Evolutionary conservation across 1,140 invertebrate genomes (phyloP).

Genomic region (Lithobius niger): DNA sequence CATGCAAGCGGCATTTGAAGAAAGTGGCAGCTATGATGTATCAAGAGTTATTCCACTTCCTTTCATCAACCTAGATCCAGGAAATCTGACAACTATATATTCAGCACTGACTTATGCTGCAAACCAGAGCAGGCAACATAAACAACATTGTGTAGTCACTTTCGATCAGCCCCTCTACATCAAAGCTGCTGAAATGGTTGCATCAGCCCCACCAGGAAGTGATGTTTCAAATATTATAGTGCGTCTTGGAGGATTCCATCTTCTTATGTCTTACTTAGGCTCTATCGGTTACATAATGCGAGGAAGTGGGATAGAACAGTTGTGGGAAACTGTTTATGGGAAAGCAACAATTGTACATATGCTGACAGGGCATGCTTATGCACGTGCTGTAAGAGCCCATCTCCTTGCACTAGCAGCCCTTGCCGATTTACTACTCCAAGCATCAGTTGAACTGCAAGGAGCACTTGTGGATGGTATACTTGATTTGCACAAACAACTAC

Average conservation of each 20-base stretch:
- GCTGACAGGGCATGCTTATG: conserved; percentile 30
- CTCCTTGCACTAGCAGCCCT: too few species aligned
- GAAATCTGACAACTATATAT: neutral
- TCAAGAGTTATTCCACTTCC: neutral
- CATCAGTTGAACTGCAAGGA: neutral
- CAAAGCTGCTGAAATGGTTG: too few species aligned
- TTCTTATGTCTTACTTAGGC: conserved; percentile 22
- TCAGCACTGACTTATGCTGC: neutral
- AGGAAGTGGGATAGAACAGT: conserved; percentile 28
- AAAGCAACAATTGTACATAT: conserved; percentile 26
- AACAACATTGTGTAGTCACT: conserved; percentile 9
- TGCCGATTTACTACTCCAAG: conserved; percentile 28
- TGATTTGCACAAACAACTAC: neutral
- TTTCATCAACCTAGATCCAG: neutral
- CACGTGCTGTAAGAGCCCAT: conserved; percentile 28
- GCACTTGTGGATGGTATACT: neutral
- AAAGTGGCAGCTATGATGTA: neutral
- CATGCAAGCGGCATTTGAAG: neutral
- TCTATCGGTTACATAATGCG: conserved; percentile 30
- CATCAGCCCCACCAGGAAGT: too few species aligned
- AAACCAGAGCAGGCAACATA: neutral
- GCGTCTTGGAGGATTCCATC: too few species aligned
- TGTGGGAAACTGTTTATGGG: conserved; percentile 23
- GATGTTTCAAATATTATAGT: conserved; percentile 10
- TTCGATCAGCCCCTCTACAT: conserved; percentile 15